phyloP scores from a whole-genome alignment of 2,797 vertebrate genomes.

The Sphenodon punctatus region DNA sequence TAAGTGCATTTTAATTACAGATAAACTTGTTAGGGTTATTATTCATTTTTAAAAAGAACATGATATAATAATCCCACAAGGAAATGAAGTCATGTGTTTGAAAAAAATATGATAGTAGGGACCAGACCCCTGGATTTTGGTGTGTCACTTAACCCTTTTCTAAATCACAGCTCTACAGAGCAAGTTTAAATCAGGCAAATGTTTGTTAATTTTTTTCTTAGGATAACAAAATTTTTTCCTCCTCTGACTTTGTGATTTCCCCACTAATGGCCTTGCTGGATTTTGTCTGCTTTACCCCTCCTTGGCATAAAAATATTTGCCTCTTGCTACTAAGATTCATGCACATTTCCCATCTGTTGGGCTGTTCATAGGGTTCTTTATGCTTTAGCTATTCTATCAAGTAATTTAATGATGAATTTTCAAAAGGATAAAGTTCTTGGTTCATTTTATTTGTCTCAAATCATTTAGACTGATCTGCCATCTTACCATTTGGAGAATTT shows the following conservation, averaged over 20 bases:
- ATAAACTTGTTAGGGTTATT: neutral
- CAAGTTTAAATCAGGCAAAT: neutral
- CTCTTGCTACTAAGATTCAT: neutral
- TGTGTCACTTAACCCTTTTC: no score
- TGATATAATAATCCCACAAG: neutral
- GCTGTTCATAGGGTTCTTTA: neutral
- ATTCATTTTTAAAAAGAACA: neutral
- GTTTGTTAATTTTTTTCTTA: neutral
- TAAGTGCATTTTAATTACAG: conserved; percentile 7
- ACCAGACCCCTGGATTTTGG: neutral
- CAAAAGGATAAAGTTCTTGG: neutral
- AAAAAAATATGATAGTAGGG: neutral
- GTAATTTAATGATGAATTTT: neutral
- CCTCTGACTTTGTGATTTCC: neutral
- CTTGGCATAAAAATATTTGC: neutral
- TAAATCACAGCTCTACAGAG: neutral
- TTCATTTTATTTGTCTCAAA: neutral
- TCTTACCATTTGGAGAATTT: neutral
- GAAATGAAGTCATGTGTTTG: neutral
- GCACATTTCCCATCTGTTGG: neutral
- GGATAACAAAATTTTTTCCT: neutral
- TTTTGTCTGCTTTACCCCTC: neutral
- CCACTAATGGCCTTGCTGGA: neutral
- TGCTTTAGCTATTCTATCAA: neutral
- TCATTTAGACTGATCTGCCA: neutral